Percentiles rank a stretch among this genome's conserved stretches.
These are phyloP conservation scores for Tauraco erythrolophus DNA, from an alignment of 2,113 vertebrate species.

Conservation along the genomic window DNA sequence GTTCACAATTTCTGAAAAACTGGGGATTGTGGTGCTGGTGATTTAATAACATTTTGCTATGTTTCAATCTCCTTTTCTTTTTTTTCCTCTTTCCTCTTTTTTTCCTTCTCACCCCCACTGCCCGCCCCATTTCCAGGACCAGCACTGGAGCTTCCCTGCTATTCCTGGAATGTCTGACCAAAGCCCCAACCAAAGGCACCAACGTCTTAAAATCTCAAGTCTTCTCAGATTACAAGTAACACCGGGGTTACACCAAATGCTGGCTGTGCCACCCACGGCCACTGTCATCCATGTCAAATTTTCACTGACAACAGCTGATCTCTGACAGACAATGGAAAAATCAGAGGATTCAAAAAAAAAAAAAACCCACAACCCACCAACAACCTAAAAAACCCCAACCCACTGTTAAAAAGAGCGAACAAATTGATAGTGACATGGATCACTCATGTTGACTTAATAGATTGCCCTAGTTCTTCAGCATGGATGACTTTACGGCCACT, in stretches of 20 bases:
- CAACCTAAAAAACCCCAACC: background rate
- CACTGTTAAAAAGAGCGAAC: background rate
- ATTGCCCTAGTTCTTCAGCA: slow-evolving; percentile 11
- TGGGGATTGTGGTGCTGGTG: rapidly evolving
- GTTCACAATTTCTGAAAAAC: background rate
- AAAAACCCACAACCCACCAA: background rate
- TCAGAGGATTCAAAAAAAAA: background rate
- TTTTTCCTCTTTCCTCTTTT: background rate
- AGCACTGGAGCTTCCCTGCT: background rate
- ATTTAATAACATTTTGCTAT: background rate
- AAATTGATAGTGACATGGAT: background rate
- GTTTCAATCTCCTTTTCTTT: background rate
- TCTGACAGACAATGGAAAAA: background rate
- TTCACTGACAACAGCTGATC: slow-evolving; percentile 40
- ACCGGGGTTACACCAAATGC: background rate
- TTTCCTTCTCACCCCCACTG: background rate
- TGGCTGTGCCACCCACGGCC: background rate
- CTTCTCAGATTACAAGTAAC: background rate
- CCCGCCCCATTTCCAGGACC: background rate
- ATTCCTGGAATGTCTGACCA: slow-evolving; percentile 21
- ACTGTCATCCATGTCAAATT: background rate
- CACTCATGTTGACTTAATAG: background rate
- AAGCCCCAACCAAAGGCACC: background rate
- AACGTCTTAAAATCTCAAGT: background rate
- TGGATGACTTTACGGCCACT: background rate